Percentiles rank a stretch among this genome's conserved stretches.
phyloP scores from a whole-genome alignment of 2,888 invertebrate genomes.

The Coremacera marginata region DNA sequence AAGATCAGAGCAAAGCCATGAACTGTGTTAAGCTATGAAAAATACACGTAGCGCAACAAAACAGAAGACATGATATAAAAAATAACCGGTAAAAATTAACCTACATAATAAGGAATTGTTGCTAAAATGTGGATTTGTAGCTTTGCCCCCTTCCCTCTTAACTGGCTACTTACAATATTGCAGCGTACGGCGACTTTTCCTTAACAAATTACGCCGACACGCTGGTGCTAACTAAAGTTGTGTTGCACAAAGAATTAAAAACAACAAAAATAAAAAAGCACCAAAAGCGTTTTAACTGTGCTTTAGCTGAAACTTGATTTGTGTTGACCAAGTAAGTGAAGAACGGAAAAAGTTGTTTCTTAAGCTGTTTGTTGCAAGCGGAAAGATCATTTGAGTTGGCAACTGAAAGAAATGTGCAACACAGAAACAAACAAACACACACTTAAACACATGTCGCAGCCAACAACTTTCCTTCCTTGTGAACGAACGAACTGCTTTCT shows the following conservation, averaged over 20 bases:
- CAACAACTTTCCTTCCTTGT: conserved; percentile 35
- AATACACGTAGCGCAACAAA: not conserved
- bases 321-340: not conserved
- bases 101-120: conserved; percentile 56
- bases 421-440: not conserved
- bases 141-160: not conserved
- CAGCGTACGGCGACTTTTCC: conserved; percentile 5
- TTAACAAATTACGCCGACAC: not conserved
- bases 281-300: conserved; percentile 20
- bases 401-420: conserved; percentile 8
- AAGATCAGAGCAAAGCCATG: conserved; percentile 12
- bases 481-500: conserved; percentile 8
- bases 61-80: conserved; percentile 14
- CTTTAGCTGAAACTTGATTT: conserved; percentile 22
- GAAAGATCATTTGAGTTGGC: not conserved
- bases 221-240: not conserved
- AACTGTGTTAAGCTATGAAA: not conserved
- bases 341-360: conserved; percentile 33
- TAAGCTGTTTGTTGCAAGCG: conserved; percentile 2
- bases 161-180: not conserved
- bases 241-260: not conserved
- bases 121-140: conserved; percentile 2
- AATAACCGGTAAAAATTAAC: conserved; percentile 62
- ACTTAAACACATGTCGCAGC: not conserved
- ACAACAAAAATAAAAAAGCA: not conserved